Percentiles rank a stretch among this genome's conserved stretches.
These are phyloP conservation scores for Hyphantria cunea DNA, from an alignment of 1,140 invertebrate genomes.

Conservation along the genomic window DNA sequence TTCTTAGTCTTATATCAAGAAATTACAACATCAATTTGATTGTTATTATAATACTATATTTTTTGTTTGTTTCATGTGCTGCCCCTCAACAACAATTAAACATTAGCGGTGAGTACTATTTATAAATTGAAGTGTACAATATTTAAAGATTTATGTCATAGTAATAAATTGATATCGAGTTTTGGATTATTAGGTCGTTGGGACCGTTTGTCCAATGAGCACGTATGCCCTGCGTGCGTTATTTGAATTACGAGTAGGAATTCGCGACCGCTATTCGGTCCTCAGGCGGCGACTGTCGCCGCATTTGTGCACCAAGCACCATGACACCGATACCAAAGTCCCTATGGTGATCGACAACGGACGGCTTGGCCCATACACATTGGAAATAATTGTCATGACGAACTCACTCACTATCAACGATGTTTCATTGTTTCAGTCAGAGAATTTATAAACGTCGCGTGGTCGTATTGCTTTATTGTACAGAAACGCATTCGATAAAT, in stretches of 20 bases:
- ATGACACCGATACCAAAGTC: slow-evolving; percentile 69
- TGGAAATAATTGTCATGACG: slow-evolving; percentile 57
- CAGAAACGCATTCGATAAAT: slow-evolving; percentile 4
- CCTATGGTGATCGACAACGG: slow-evolving; percentile 56
- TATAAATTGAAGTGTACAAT: neutral
- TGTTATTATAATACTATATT: neutral
- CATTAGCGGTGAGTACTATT: slow-evolving; percentile 65
- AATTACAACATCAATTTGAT: too few species aligned
- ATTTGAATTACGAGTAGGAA: slow-evolving; percentile 80
- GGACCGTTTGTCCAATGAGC: slow-evolving; percentile 64
- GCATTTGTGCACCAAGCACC: slow-evolving; percentile 45
- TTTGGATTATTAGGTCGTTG: slow-evolving; percentile 69
- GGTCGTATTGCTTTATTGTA: slow-evolving; percentile 52
- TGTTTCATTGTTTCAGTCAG: slow-evolving; percentile 68
- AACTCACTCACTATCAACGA: slow-evolving; percentile 58
- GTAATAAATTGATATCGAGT: slow-evolving; percentile 56
- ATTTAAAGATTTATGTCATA: slow-evolving; percentile 41
- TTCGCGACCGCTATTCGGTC: slow-evolving; percentile 78
- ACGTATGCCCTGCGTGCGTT: slow-evolving; percentile 66
- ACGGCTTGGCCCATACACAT: slow-evolving; percentile 48
- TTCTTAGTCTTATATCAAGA: neutral
- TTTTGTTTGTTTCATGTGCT: slow-evolving; percentile 73
- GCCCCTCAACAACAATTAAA: slow-evolving; percentile 35
- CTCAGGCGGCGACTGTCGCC: slow-evolving; percentile 44
- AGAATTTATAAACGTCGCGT: slow-evolving; percentile 62